Evolutionary conservation across 2,113 vertebrate genomes (phyloP), one percentile per base, ranked within the genome.

Genomic region (Brevimyrus niger): DNA sequence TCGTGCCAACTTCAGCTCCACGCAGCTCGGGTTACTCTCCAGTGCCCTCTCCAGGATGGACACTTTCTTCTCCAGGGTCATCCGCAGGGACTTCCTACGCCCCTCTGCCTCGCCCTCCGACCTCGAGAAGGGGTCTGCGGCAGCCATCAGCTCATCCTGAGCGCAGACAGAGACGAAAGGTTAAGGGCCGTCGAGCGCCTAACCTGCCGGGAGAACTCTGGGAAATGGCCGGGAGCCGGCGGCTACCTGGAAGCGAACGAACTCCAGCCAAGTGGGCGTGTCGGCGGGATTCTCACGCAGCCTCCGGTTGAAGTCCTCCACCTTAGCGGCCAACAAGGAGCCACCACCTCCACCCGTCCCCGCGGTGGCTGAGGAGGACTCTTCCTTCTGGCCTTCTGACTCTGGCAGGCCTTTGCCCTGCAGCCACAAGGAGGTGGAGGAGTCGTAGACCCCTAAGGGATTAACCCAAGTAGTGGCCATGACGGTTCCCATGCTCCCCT

Each of bases 61-160:
- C 91, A 99, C 93, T 93, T 99, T 99, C 94, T 98, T 99, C 93
- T 99, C 98, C 91, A 98, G 95, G 2, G 96, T 58, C 4, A 97
- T 96, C 88, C 94, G 94, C 89, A 95, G 91, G 0, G 96, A 96
- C 91, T 93, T 95, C 42, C 91, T 95, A 3, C 83, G 94, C 86
- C 93, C 93, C 1, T 96, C 93, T 9, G 92, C 92, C 11, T 96
- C 95, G 15, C 94, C 95, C 2, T 93, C 95, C 51, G 92, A 92
- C 1, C 94, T 90, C 2, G 94, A 91, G 0, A 96, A 97, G 0
- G 94, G 94, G 88, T 93, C 94, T 8, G 97, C 96, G 51, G 91
- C 93, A 38, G 89, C 87, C 89, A 96, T 94, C 85, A 97, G 90
- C 92, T 98, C 97, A 88, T 99, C 98, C 98, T 99, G 89, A 1